These are phyloP conservation scores for Himalopsyche kuldschensis DNA, from an alignment of 2,888 invertebrate genomes.

Conservation along the genomic window DNA sequence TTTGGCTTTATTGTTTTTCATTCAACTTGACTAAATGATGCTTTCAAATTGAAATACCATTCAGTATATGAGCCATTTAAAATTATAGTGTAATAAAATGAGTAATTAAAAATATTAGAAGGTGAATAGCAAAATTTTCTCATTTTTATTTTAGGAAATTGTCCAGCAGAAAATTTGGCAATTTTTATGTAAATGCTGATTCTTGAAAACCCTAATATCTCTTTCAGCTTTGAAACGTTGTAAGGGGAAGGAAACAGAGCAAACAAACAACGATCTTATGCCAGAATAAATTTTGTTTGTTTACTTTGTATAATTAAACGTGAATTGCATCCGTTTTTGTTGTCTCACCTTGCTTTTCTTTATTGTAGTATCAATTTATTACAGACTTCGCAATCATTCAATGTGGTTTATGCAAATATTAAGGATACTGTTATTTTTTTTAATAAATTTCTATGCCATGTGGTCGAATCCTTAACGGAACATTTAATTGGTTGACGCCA, in stretches of 20 bases:
- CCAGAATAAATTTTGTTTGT: neutral
- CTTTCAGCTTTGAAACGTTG: neutral
- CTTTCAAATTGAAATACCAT: too few relatives aligned
- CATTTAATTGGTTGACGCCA: too few relatives aligned
- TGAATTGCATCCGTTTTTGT: neutral
- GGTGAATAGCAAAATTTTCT: neutral
- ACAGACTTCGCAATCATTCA: neutral
- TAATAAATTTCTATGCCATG: too few relatives aligned
- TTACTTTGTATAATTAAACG: neutral
- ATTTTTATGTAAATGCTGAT: neutral
- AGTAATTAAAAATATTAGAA: too few relatives aligned
- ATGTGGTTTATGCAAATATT: neutral
- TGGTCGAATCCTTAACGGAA: too few relatives aligned
- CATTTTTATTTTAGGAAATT: neutral
- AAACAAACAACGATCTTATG: neutral
- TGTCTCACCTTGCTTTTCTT: neutral
- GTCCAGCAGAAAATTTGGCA: neutral
- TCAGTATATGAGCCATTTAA: too few relatives aligned
- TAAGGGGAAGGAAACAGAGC: neutral
- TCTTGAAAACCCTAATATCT: neutral
- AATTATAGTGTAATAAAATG: too few relatives aligned
- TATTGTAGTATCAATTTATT: neutral
- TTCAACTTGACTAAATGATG: too few relatives aligned
- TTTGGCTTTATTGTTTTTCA: too few relatives aligned
- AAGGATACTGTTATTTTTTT: neutral